phyloP scores from a whole-genome alignment of 2,888 invertebrate species.

The Prosapia bicincta region DNA sequence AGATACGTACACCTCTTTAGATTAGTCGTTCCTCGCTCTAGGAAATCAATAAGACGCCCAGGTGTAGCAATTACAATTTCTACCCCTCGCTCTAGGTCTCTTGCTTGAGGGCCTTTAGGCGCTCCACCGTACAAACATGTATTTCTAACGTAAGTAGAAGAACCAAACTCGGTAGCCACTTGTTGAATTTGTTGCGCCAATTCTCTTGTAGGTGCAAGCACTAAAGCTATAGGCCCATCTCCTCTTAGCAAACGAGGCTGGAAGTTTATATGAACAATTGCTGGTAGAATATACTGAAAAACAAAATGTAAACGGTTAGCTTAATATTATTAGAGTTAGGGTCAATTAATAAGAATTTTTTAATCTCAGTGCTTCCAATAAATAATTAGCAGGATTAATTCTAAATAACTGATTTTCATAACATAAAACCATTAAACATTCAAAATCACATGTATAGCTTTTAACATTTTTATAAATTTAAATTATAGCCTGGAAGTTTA shows the following conservation, averaged over 20 bases:
- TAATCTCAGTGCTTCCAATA: too few species aligned
- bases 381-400: too few species aligned
- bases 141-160: conserved; percentile 81
- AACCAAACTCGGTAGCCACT: conserved; percentile 89
- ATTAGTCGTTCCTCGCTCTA: conserved; percentile 76
- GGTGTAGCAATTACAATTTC: conserved; percentile 90
- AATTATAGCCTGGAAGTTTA: too few species aligned
- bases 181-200: conserved; percentile 89
- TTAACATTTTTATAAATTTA: too few species aligned
- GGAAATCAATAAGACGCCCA: conserved; percentile 80
- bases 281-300: conserved; percentile 74
- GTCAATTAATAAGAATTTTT: neutral
- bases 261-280: conserved; percentile 93
- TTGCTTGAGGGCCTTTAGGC: conserved; percentile 85
- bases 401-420: too few species aligned
- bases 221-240: conserved; percentile 90
- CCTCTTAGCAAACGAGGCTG: conserved; percentile 81
- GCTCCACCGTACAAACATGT: conserved; percentile 98
- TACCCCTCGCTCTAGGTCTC: conserved; percentile 71
- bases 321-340: neutral
- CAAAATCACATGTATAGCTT: too few species aligned
- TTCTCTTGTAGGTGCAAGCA: conserved; percentile 86
- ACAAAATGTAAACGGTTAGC: neutral
- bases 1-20: conserved; percentile 84
- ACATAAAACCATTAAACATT: too few species aligned